Conservation (phyloP, 2,113 vertebrate genomes). For the Telmatochromis sp. region DNA sequence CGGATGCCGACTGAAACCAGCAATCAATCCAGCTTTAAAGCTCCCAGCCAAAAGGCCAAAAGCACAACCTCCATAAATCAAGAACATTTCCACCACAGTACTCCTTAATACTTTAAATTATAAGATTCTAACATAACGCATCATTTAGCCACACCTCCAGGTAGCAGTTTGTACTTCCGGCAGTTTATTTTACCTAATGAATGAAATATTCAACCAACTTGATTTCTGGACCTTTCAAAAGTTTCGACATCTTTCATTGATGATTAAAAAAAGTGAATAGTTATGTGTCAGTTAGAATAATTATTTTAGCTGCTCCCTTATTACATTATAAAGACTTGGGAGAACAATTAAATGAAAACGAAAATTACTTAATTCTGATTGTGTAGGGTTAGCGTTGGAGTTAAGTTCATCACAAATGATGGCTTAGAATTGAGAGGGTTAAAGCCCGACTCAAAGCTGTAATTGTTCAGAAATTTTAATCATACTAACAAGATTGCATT, state of each 20-base stretch:
- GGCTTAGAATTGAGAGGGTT: background rate
- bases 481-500: background rate
- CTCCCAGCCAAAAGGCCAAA: background rate
- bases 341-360: background rate
- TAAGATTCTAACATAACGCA: background rate
- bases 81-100: background rate
- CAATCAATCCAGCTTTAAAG: background rate
- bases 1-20: background rate
- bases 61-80: background rate
- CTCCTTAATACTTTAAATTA: background rate
- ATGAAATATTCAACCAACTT: background rate
- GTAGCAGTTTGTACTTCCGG: background rate
- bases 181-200: background rate
- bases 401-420: background rate
- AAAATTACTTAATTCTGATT: background rate
- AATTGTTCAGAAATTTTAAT: background rate
- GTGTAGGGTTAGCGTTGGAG: background rate
- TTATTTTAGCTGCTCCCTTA: background rate
- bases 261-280: background rate
- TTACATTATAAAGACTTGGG: background rate
- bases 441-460: background rate
- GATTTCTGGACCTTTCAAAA: background rate
- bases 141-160: background rate
- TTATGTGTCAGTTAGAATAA: background rate
- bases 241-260: background rate